Evolutionary conservation across 1,140 invertebrate genomes (phyloP), one percentile per base, ranked within the genome.

Genomic region (Onthophagus taurus): DNA sequence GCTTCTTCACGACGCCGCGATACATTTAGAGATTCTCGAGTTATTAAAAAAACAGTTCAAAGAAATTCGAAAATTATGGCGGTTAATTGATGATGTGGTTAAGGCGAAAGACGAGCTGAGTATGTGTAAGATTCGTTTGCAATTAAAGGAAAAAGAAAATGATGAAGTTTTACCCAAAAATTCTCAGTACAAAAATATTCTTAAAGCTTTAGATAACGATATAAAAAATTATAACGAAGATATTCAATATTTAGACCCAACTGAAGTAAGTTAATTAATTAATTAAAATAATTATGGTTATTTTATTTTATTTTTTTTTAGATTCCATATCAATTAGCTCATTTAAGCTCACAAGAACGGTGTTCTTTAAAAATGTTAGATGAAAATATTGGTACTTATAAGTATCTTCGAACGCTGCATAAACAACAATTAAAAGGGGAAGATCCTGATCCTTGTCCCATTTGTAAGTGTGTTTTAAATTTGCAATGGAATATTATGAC

Each of bases 51-150:
- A 77, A 55, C 76, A 85, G 61, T 85, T 80, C 53, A 81, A 76
- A 60, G 58, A 63, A 52, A 55, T 80, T 24, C 58, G 80, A 19
- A 63, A 68, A 14, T 51, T 77, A n/a, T 83, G 79, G 79, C 67
- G 72, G 30, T 63, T 68, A 37, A 53, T 77, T 2, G 68, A 65
- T 54, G 75, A 79, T 50, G 66, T 74, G 54, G 69, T 81, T 3
- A 72, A 72, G 20, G 74, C 76, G 6, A 66, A 76, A 31, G 85
- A 88, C 66, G 85, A 89, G 65, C 54, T 88, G 18, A 72, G 74
- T 48, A 85, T 87, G 76, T 82, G 81, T 16, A 83, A 79, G 48
- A 72, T 77, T 29, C 61, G 82, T 26, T 63, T 87, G 13, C 57
- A 74, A 42, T 47, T 78, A 5, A 64, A 71, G 14, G 52, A 56